Percentiles rank a stretch among this genome's conserved stretches.
phyloP scores from a whole-genome alignment of 2,888 invertebrate species.

The Pterostichus niger region DNA sequence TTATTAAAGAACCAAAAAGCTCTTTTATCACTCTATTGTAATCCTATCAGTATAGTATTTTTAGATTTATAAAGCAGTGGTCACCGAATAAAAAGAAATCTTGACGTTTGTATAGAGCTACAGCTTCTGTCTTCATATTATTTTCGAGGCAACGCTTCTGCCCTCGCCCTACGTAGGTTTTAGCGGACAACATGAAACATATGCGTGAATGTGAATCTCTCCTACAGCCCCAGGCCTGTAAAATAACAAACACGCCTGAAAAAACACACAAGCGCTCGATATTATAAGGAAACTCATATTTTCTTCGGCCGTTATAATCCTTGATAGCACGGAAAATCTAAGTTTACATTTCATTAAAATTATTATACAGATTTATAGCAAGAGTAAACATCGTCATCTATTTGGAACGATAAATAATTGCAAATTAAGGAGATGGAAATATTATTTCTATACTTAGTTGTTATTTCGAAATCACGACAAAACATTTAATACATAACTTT shows the following conservation, averaged over 20 bases:
- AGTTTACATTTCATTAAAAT: no score
- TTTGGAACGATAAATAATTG: no score
- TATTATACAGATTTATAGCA: no score
- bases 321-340: no score
- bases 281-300: background rate
- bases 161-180: background rate
- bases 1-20: background rate
- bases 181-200: constrained; percentile 21
- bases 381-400: no score
- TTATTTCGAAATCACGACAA: no score
- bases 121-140: background rate
- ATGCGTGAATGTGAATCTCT: constrained; percentile 21
- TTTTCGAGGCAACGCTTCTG: constrained; percentile 7
- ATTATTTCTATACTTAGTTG: no score
- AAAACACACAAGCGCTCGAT: constrained; percentile 8
- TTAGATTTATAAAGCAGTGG: constrained; percentile 8
- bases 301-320: no score
- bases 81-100: constrained; percentile 9
- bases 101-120: background rate
- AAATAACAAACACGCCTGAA: constrained; percentile 28
- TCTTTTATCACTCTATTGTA: background rate
- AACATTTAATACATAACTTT: no score
- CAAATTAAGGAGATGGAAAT: no score
- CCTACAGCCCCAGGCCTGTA: background rate
- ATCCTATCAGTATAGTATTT: background rate